A percentile compares a stretch with the other conserved stretches of the same genome.
These are phyloP conservation scores for Lamellibrachia luymesi DNA, from an alignment of 1,140 invertebrate species.

Conservation along the genomic window DNA sequence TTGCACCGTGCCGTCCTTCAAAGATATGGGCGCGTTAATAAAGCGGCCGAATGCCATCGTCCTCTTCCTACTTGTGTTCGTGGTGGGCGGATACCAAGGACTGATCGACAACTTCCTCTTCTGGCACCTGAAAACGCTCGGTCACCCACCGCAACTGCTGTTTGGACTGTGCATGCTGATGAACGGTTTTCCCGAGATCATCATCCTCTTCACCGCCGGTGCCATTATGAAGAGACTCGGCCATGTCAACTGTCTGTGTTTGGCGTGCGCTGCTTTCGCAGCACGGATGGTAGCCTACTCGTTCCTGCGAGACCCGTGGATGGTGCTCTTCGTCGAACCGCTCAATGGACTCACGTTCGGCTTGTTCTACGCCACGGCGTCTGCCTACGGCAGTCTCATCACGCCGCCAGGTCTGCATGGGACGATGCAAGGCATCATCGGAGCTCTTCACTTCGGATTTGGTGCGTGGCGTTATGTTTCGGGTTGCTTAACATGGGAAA, in stretches of 20 bases:
- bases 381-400: constrained; percentile 81
- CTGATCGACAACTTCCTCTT: constrained; percentile 86
- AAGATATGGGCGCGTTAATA: not conserved
- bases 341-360: constrained; percentile 85
- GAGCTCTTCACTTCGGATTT: constrained; percentile 65
- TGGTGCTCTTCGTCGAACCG: constrained; percentile 78
- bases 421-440: constrained; percentile 79
- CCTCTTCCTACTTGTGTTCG: constrained; percentile 73
- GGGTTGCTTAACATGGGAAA: no score
- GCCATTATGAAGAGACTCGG: constrained; percentile 78
- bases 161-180: constrained; percentile 78
- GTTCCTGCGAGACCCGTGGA: constrained; percentile 73
- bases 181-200: constrained; percentile 82
- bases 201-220: constrained; percentile 74
- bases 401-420: constrained; percentile 82
- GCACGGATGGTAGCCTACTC: constrained; percentile 81
- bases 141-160: constrained; percentile 69
- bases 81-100: constrained; percentile 79
- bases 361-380: constrained; percentile 84
- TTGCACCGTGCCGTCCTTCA: not conserved
- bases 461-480: constrained; percentile 33
- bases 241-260: constrained; percentile 76
- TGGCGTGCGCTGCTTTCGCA: constrained; percentile 75
- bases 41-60: not conserved
- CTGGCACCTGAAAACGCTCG: constrained; percentile 79